Conservation (phyloP, 2,888 invertebrate genomes). For the Pyrgus malvae region DNA sequence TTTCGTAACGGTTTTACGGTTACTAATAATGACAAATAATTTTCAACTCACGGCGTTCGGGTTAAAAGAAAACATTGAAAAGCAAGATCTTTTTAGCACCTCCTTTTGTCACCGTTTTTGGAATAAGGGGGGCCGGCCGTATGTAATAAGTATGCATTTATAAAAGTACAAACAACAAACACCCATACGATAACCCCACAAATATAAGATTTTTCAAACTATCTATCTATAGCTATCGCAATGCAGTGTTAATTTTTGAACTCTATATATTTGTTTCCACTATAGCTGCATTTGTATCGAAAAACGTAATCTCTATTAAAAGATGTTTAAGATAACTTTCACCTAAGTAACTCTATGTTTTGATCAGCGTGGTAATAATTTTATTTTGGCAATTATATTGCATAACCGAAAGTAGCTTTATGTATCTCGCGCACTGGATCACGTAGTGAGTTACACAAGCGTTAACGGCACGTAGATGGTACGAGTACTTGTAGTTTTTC, state of each 20-base stretch:
- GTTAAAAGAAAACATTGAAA: slow-evolving; percentile 8
- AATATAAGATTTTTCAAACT: too few relatives aligned
- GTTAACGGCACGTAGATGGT: slow-evolving; percentile 46
- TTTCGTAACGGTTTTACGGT: slow-evolving; percentile 18
- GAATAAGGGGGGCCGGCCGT: neutral
- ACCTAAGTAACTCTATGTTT: slow-evolving; percentile 2
- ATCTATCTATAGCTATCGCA: too few relatives aligned
- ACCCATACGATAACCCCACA: too few relatives aligned
- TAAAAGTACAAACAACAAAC: too few relatives aligned
- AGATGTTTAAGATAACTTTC: slow-evolving; percentile 20
- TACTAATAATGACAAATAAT: slow-evolving; percentile 13
- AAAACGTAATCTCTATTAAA: slow-evolving; percentile 35
- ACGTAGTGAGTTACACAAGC: slow-evolving; percentile 75
- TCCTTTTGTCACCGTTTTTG: slow-evolving; percentile 3
- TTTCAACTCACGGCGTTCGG: neutral
- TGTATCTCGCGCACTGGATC: slow-evolving; percentile 66
- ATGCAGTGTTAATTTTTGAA: slow-evolving; percentile 7
- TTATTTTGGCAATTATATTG: slow-evolving; percentile 75
- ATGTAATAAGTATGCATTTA: neutral
- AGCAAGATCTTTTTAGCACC: slow-evolving; percentile 11
- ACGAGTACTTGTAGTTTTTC: slow-evolving; percentile 64
- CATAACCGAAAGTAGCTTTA: slow-evolving; percentile 59
- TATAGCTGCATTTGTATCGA: too few relatives aligned
- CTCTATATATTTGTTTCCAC: neutral
- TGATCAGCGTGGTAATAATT: slow-evolving; percentile 40